Percentiles rank a stretch among this genome's conserved stretches.
phyloP scores from a whole-genome alignment of 2,113 vertebrate species.

The Circaetus gallicus region DNA sequence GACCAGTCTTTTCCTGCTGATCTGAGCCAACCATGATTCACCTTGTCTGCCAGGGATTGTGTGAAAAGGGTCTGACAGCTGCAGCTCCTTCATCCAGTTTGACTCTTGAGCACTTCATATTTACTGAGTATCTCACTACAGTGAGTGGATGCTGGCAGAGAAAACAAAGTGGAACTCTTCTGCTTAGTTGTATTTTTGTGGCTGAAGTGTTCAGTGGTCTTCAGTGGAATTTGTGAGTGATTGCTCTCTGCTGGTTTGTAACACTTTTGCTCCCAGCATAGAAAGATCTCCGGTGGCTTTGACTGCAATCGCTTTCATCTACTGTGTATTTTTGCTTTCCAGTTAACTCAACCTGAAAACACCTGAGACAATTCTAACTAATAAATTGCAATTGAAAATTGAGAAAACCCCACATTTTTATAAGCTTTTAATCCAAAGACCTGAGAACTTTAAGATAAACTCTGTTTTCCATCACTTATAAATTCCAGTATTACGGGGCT shows the following conservation, averaged over 20 bases:
- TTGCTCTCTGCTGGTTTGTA: neutral
- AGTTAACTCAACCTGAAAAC: neutral
- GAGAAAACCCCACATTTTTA: neutral
- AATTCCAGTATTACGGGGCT: neutral
- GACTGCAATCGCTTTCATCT: neutral
- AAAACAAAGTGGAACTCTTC: neutral
- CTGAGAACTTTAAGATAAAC: neutral
- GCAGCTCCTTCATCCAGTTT: neutral
- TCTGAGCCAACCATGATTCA: neutral
- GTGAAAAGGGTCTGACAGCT: neutral
- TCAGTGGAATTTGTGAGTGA: neutral
- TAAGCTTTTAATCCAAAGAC: neutral
- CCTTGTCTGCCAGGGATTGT: neutral
- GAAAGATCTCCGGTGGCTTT: neutral
- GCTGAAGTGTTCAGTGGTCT: neutral
- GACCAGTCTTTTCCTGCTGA: neutral
- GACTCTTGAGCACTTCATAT: neutral
- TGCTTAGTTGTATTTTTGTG: neutral
- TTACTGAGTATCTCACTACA: neutral
- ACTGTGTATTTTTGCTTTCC: neutral
- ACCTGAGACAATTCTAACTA: neutral
- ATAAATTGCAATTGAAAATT: neutral
- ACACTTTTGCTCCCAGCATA: neutral
- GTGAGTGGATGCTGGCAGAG: neutral
- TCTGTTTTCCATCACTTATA: neutral